A percentile compares a stretch with the other conserved stretches of the same genome.
Evolutionary conservation across 2,113 vertebrate species (phyloP).

Genomic region (Hystrix brachyura): DNA sequence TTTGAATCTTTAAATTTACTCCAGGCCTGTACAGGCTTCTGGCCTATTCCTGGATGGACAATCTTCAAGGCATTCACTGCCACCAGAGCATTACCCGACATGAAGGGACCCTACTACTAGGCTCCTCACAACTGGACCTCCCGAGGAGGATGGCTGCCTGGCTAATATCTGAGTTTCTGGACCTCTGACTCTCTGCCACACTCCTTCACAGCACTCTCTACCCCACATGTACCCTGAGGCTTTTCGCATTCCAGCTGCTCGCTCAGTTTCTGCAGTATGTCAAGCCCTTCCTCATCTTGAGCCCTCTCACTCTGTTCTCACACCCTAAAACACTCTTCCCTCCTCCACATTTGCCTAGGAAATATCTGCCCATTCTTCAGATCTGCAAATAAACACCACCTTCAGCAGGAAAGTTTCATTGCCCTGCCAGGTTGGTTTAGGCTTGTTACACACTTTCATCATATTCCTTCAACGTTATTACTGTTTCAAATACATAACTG

Average conservation of each 20-base stretch:
- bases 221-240: background rate
- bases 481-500: background rate
- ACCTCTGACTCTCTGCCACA: background rate
- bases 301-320: background rate
- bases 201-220: background rate
- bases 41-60: background rate
- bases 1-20: background rate
- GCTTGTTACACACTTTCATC: background rate
- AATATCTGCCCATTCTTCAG: background rate
- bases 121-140: background rate
- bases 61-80: background rate
- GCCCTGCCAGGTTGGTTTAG: background rate
- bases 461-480: background rate
- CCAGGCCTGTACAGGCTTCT: background rate
- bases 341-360: background rate
- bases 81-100: background rate
- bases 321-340: background rate
- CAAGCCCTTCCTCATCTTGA: background rate
- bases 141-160: background rate
- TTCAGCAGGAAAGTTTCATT: background rate
- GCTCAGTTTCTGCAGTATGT: background rate
- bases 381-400: background rate
- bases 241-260: background rate
- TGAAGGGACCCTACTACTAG: background rate
- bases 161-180: background rate